Conservation (phyloP, 2,797 vertebrate species). For the Trachops cirrhosus region DNA sequence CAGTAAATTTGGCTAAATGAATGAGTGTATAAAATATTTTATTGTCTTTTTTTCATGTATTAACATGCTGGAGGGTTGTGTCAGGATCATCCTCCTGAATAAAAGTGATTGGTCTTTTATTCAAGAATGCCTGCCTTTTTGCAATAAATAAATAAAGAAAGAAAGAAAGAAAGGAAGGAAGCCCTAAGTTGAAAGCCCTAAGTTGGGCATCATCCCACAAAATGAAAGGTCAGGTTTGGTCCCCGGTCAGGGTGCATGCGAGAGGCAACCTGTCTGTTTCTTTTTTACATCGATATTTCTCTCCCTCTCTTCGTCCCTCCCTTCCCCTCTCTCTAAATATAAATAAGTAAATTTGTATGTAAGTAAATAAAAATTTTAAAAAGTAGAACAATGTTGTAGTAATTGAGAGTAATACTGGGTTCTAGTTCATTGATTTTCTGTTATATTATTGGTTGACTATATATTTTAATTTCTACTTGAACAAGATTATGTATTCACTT, state of each 20-base stretch:
- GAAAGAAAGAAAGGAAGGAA: no score
- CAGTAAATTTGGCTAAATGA: slow-evolving; percentile 17
- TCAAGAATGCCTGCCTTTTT: neutral
- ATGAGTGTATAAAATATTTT: slow-evolving; percentile 41
- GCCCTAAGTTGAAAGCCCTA: neutral
- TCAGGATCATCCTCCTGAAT: neutral
- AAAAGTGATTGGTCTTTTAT: slow-evolving; percentile 21
- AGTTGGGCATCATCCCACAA: neutral
- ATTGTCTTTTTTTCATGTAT: neutral
- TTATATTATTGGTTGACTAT: neutral
- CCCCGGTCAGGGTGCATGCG: neutral
- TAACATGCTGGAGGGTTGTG: neutral
- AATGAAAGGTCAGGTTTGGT: neutral
- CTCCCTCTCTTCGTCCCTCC: neutral
- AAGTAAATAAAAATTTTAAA: neutral
- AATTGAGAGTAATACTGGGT: neutral
- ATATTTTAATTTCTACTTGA: slow-evolving; percentile 42
- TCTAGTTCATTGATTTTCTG: neutral
- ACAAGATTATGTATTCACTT: slow-evolving; percentile 12
- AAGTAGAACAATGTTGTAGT: neutral
- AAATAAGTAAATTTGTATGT: neutral
- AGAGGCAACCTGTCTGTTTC: neutral
- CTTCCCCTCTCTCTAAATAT: neutral
- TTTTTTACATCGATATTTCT: neutral
- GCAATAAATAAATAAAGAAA: neutral